Percentiles rank a stretch among this genome's conserved stretches.
These are phyloP conservation scores for Drosophila anomalata DNA, from an alignment of 2,888 invertebrate genomes.

Conservation along the genomic window DNA sequence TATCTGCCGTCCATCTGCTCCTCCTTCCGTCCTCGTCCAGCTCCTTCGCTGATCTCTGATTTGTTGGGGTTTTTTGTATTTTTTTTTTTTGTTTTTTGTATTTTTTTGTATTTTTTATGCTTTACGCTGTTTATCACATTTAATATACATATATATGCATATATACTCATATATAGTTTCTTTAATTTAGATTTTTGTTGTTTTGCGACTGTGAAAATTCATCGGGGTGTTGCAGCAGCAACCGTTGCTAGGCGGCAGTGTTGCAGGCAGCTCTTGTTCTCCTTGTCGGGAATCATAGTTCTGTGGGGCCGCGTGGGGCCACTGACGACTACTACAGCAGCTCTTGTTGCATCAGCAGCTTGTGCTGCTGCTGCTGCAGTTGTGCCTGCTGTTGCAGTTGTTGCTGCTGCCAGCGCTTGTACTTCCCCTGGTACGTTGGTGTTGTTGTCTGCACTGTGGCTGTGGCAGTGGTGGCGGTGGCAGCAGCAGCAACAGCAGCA, in stretches of 20 bases:
- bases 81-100: slow-evolving; percentile 32
- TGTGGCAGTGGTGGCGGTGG: slow-evolving; percentile 1
- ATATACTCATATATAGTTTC: slow-evolving; percentile 59
- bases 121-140: slow-evolving; percentile 78
- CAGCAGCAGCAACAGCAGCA: slow-evolving; percentile 14
- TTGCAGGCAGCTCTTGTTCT: slow-evolving; percentile 26
- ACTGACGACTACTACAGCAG: slow-evolving; percentile 36
- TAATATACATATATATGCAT: slow-evolving; percentile 65
- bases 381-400: slow-evolving; percentile 70
- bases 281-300: neutral
- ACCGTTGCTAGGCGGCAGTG: slow-evolving; percentile 39
- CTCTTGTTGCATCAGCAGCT: slow-evolving; percentile 64
- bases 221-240: slow-evolving; percentile 34
- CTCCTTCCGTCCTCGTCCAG: neutral
- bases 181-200: slow-evolving; percentile 60
- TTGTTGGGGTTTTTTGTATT: slow-evolving; percentile 16
- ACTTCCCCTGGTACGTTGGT: slow-evolving; percentile 58
- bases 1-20: neutral
- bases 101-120: slow-evolving; percentile 59
- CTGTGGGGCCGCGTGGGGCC: neutral
- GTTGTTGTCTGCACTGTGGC: neutral
- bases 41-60: slow-evolving; percentile 3
- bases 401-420: slow-evolving; percentile 74
- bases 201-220: slow-evolving; percentile 61
- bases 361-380: slow-evolving; percentile 67